These are phyloP conservation scores for Arion vulgaris DNA, from an alignment of 1,140 invertebrate species.

Conservation along the genomic window DNA sequence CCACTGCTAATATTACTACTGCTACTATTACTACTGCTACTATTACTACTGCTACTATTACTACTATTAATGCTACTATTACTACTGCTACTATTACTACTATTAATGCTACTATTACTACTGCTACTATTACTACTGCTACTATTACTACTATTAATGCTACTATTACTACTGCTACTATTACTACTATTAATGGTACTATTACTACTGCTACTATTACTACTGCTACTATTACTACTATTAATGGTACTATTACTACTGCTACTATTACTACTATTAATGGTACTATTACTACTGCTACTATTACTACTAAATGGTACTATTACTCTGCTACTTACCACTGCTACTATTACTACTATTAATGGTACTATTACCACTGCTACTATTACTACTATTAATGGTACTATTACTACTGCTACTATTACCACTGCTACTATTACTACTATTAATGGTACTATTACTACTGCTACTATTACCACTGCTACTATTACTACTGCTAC, in stretches of 20 bases:
- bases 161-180: too few relatives aligned
- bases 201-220: constrained; percentile 22
- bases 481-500: neutral
- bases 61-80: too few relatives aligned
- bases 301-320: constrained; percentile 34
- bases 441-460: neutral
- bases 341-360: neutral
- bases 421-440: neutral
- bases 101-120: too few relatives aligned
- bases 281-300: constrained; percentile 15
- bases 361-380: neutral
- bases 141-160: too few relatives aligned
- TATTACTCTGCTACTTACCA: neutral
- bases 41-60: neutral
- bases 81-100: too few relatives aligned
- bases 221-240: constrained; percentile 22
- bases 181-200: too few relatives aligned
- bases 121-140: constrained; percentile 24
- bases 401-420: neutral
- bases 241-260: constrained; percentile 13
- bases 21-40: constrained; percentile 3
- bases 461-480: neutral
- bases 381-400: constrained; percentile 5
- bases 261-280: neutral
- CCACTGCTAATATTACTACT: too few relatives aligned